phyloP scores from a whole-genome alignment of 2,888 invertebrate genomes.

The Metallyticus violacea region DNA sequence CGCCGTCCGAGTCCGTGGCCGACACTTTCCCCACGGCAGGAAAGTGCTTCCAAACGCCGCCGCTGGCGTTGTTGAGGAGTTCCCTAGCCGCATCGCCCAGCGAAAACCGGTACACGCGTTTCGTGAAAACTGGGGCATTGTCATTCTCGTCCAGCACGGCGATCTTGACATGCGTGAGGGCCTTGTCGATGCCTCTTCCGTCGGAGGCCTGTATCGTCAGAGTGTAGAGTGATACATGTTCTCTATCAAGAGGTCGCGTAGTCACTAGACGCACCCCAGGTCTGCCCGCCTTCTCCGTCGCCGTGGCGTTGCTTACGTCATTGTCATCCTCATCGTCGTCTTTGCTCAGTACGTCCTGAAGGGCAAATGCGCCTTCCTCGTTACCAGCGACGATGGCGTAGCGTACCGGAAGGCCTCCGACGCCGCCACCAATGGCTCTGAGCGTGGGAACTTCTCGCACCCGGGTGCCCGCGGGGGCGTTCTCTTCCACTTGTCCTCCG shows the following conservation, averaged over 20 bases:
- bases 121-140: constrained; percentile 82
- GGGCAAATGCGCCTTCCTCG: constrained; percentile 68
- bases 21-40: constrained; percentile 79
- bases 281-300: constrained; percentile 3
- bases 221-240: constrained; percentile 67
- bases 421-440: constrained; percentile 53
- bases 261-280: constrained; percentile 72
- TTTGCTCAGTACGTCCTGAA: constrained; percentile 55
- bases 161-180: constrained; percentile 73
- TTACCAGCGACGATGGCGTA: constrained; percentile 80
- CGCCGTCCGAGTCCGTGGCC: constrained; percentile 89
- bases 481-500: constrained; percentile 70
- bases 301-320: constrained; percentile 47
- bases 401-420: constrained; percentile 66
- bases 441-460: constrained; percentile 71
- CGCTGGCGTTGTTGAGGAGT: constrained; percentile 50
- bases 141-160: constrained; percentile 86
- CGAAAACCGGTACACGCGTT: constrained; percentile 71
- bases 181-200: constrained; percentile 74
- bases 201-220: constrained; percentile 79
- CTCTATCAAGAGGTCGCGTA: constrained; percentile 73
- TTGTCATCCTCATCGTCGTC: constrained; percentile 44
- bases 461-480: constrained; percentile 67
- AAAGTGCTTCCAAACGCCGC: constrained; percentile 71
- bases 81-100: constrained; percentile 52